A percentile compares a stretch with the other conserved stretches of the same genome.
These are phyloP conservation scores for Venusia cambrica DNA, from an alignment of 2,888 invertebrate genomes.

Conservation along the genomic window DNA sequence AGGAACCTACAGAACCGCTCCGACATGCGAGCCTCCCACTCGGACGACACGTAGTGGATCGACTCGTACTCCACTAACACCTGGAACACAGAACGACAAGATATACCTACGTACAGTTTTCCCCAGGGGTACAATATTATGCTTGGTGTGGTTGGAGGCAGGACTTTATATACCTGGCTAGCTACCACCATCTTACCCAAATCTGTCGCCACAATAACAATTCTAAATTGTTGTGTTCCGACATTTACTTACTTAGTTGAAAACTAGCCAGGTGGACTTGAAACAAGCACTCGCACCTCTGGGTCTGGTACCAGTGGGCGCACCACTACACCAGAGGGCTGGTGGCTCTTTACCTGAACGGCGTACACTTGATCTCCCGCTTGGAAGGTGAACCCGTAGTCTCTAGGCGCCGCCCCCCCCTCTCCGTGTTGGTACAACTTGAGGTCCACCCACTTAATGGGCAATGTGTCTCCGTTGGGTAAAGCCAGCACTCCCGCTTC, in stretches of 20 bases:
- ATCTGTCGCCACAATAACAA: too few relatives aligned
- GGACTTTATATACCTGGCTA: too few relatives aligned
- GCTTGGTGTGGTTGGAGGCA: too few relatives aligned
- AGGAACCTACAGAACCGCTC: slow-evolving; percentile 80
- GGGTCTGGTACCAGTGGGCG: too few relatives aligned
- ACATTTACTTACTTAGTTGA: too few relatives aligned
- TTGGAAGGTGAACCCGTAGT: slow-evolving; percentile 83
- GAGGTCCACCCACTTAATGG: slow-evolving; percentile 83
- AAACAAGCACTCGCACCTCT: too few relatives aligned
- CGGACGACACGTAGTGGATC: slow-evolving; percentile 83
- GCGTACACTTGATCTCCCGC: slow-evolving; percentile 80
- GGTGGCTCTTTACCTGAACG: slow-evolving; percentile 77
- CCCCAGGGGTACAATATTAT: too few relatives aligned
- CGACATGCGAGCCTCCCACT: slow-evolving; percentile 85
- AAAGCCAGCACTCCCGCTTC: slow-evolving; percentile 84
- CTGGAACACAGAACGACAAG: slow-evolving; percentile 42
- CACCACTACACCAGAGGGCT: too few relatives aligned
- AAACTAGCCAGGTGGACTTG: too few relatives aligned
- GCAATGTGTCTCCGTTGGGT: slow-evolving; percentile 72
- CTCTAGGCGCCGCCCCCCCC: slow-evolving; percentile 81
- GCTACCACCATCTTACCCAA: too few relatives aligned
- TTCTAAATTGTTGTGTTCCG: too few relatives aligned
- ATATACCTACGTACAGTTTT: too few relatives aligned
- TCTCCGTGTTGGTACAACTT: slow-evolving; percentile 86
- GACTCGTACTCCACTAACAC: slow-evolving; percentile 82